Base-by-base conservation (phyloP, 2,888 invertebrate genomes). In the Danaus chrysippus region DNA sequence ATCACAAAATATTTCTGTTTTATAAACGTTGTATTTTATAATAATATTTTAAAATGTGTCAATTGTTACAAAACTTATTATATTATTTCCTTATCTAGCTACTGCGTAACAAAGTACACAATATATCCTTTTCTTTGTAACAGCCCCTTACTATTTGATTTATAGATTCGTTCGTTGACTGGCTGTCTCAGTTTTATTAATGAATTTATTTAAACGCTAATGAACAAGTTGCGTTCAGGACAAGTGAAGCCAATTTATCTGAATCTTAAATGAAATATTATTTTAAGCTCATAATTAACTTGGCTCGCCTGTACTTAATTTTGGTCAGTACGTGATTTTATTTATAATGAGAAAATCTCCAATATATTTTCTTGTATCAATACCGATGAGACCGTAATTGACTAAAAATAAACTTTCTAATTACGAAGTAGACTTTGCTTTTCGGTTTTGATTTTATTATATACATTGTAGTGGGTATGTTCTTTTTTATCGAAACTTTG, bases 151-250 rank as follows among this genome's bases (percentile, higher is more conserved):
- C 86, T 85, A 87, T 90, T 90, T 91, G 90, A 91, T 91, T 90
- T 90, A 91, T 90, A 87, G 87, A 86, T 84, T 82, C 81, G 76
- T 82, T 75, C 87, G 88, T 82, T 84, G 87, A 87, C 84, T 84
- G 81, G 81, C 82, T 86, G 88, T 89, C 88, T 86, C 84, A 73
- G 76, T 79, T 84, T 88, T 87, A 90, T 91, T 90, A 91, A 91
- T 90, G 89, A 90, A 87, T 90, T 89, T 88, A 90, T 91, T 90
- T 88, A 85, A 90, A 88, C 86, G 82, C 83, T 90, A 91, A 91
- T 90, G 90, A 91, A 90, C 87, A 85, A 89, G 80, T 84, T 83
- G 78, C 87, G 84, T 85, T 88, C 74, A 74, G 76, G 82, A 88
- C 89, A 90, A 90, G 90, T 89, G 82, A 83, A 86, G 82, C 82